A percentile compares a stretch with the other conserved stretches of the same genome.
Conservation (phyloP, 1,140 invertebrate species). For the Magallana angulata region DNA sequence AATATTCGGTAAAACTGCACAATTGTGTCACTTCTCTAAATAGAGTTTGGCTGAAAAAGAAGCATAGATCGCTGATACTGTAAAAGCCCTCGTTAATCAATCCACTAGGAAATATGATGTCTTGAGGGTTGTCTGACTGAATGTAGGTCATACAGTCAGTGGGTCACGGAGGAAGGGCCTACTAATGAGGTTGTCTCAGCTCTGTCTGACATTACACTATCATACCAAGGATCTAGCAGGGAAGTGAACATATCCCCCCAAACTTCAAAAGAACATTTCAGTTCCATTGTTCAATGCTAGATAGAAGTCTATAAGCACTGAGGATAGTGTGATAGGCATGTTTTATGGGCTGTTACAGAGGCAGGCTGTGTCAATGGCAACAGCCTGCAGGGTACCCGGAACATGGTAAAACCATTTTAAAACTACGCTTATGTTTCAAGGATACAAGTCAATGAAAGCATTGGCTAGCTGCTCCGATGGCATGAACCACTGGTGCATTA, state of each 20-base stretch:
- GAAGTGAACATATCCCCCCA: slow-evolving; percentile 10
- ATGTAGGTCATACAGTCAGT: slow-evolving; percentile 5
- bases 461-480: slow-evolving; percentile 78
- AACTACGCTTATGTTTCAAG: slow-evolving; percentile 55
- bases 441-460: slow-evolving; percentile 78
- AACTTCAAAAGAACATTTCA: background rate
- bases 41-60: no score
- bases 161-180: background rate
- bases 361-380: no score
- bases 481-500: slow-evolving; percentile 81
- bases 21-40: no score
- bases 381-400: no score
- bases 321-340: no score
- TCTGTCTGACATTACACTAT: background rate
- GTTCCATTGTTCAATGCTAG: background rate
- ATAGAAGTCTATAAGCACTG: no score
- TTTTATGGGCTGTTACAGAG: no score
- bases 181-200: background rate
- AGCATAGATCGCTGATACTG: no score
- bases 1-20: background rate
- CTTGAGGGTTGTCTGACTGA: background rate
- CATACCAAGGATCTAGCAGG: background rate
- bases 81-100: background rate
- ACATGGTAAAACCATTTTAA: no score
- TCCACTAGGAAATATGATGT: slow-evolving; percentile 3